phyloP scores from a whole-genome alignment of 1,140 invertebrate species.

The Apis cerana region DNA sequence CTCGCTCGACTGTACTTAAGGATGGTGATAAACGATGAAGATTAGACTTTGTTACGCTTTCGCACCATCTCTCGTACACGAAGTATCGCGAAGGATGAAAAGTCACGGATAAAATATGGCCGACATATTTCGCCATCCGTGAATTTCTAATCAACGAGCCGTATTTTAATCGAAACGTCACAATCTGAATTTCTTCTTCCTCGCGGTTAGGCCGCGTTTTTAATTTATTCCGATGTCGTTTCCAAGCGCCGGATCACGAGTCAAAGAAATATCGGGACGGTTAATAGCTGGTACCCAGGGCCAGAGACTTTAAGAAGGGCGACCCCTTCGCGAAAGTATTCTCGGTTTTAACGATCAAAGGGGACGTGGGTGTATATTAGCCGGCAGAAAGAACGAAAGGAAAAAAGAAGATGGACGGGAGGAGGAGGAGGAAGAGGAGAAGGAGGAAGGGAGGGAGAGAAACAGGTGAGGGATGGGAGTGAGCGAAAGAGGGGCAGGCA shows the following conservation, averaged over 20 bases:
- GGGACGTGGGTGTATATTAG: constrained; percentile 68
- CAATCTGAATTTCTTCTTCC: constrained; percentile 8
- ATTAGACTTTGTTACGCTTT: neutral
- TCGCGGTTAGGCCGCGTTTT: constrained; percentile 34
- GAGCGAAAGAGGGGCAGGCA: constrained; percentile 65
- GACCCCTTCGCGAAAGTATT: constrained; percentile 59
- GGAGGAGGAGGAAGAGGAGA: no score
- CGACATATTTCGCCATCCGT: neutral
- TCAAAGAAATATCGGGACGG: constrained; percentile 58
- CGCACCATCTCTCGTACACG: neutral
- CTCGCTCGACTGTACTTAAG: neutral
- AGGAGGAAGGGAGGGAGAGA: no score
- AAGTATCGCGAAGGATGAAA: neutral
- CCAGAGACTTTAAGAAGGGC: constrained; percentile 32
- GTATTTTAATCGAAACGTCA: constrained; percentile 2
- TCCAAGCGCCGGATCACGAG: constrained; percentile 52
- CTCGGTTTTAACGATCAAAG: constrained; percentile 67
- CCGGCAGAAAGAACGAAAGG: constrained; percentile 27
- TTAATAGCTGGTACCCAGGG: constrained; percentile 55
- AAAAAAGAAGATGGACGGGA: neutral
- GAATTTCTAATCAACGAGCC: constrained; percentile 21
- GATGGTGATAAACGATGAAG: neutral
- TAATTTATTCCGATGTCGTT: constrained; percentile 60
- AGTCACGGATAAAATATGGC: no score
- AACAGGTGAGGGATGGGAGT: constrained; percentile 1